Evolutionary conservation across 1,140 invertebrate species (phyloP), one percentile per base, ranked within the genome.

Genomic region (Euglossa dilemma): DNA sequence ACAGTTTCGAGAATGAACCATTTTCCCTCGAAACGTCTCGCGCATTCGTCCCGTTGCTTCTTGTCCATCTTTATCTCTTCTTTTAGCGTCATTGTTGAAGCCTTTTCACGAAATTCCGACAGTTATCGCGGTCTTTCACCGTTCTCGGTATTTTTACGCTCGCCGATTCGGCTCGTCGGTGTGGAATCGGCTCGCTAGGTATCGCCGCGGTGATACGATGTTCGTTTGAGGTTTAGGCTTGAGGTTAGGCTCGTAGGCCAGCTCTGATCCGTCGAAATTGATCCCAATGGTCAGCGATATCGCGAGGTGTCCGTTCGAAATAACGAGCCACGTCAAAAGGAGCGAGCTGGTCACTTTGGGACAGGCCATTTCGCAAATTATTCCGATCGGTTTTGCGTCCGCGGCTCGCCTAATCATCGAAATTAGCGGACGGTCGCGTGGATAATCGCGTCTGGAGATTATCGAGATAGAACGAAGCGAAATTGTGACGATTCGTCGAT

Each of bases 361-460:
- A 66, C 47, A 18, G 8, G 0, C 14, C 25, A 20, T 8, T 0
- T 43, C 23, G 8, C 36, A 50, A 67, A 54, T 67, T 66, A 66
- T 54, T 67, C 50, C 28, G 12, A 16, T 64, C 25, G 5, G 14
- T 28, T 52, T 43, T 6, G 16, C 12, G 28, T 54, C 52, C 52
- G 14, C 11, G 14, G 43, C n/a, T 45, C 18, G 12, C n/a, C 11
- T 78, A 70, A 78, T 78, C 47, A 78, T 57, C 45, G 52, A 78
- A 78, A 78, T 78, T 56, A 14, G 6, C 76, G 64, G 18, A 8
- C 18, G 64, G 11, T 25, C 20, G 36, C 64, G 11, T 45, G n/a
- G 64, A 78, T 57, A 78, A 78, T 78, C 18, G 7, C 23, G 47
- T 69, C 76, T 67, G 11, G 52, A 67, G 76, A 78, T 78, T 78